Evolutionary conservation across 2,113 vertebrate species (phyloP), one percentile per base, ranked within the genome.

Genomic region (Stictonetta naevosa): DNA sequence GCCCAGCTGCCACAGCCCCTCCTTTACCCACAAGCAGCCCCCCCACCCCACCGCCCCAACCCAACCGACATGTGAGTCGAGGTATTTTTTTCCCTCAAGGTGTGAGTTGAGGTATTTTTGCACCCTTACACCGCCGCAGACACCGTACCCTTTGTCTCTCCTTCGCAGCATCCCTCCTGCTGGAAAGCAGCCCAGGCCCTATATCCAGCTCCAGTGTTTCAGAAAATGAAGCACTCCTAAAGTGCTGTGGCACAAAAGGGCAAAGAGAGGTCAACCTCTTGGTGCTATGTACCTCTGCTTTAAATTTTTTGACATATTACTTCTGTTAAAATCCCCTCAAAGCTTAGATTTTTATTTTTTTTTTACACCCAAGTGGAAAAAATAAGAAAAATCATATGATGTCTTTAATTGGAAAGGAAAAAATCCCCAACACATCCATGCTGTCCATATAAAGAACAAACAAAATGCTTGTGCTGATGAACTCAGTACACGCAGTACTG

Each of bases 401-500:
- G 8, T 8, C 31, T 72, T 20, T 10, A 44, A 63, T 36, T 11
- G 52, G 50, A 86, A 69, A 55, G 29, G 62, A 55, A 52, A 73
- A 69, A 25, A 88, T 26, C 16, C 58, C 52, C 80, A 71, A 19
- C 0, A 0, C 8, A 29, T 31, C 3, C 0, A 0, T 3, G 29
- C 28, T 44, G 22, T 46, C 40, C 38, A n/a, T 62, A 8, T 23
- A 40, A 75, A 90, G 69, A 64, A 19, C 58, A 76, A 63, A 82
- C 15, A 56, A 44, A 50, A 85, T 1, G 6, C 38, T 80, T 52
- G 21, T 74, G 58, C 42, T 3, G 5, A 25, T 25, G 26, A 60
- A 23, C 22, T 50, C 17, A 1, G 40, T 26, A 50, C 2, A 0
- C 19, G 55, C 83, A 50, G n/a, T 8, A 38, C 52, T 12, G 0